phyloP scores from a whole-genome alignment of 2,113 vertebrate species.

The Vombatus ursinus region DNA sequence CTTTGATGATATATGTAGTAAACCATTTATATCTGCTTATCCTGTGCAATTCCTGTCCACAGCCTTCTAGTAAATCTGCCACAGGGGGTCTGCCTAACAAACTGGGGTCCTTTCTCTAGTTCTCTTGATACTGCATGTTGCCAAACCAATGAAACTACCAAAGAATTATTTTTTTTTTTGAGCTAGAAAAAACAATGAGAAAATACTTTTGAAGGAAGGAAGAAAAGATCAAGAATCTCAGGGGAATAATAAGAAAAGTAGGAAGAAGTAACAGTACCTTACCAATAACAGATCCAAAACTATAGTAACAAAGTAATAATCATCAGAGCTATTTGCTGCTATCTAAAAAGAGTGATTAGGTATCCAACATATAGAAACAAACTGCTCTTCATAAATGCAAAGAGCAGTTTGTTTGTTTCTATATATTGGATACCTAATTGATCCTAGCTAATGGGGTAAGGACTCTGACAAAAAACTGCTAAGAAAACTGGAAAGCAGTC shows the following conservation, averaged over 20 bases:
- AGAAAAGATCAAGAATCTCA: background rate
- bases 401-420: background rate
- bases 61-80: background rate
- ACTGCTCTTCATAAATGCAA: background rate
- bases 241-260: background rate
- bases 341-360: background rate
- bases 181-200: background rate
- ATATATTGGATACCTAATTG: too few species aligned
- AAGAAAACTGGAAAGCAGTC: background rate
- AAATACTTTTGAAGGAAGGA: background rate
- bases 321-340: background rate
- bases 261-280: background rate
- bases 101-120: background rate
- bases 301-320: background rate
- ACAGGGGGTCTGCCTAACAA: background rate
- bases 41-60: background rate
- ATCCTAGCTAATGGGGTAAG: background rate
- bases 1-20: background rate
- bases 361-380: background rate
- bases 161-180: background rate
- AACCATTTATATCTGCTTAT: background rate
- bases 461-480: background rate
- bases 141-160: background rate
- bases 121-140: background rate
- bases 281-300: background rate